These are phyloP conservation scores for Aplysia californica DNA, from an alignment of 1,140 invertebrate genomes.

Conservation along the genomic window DNA sequence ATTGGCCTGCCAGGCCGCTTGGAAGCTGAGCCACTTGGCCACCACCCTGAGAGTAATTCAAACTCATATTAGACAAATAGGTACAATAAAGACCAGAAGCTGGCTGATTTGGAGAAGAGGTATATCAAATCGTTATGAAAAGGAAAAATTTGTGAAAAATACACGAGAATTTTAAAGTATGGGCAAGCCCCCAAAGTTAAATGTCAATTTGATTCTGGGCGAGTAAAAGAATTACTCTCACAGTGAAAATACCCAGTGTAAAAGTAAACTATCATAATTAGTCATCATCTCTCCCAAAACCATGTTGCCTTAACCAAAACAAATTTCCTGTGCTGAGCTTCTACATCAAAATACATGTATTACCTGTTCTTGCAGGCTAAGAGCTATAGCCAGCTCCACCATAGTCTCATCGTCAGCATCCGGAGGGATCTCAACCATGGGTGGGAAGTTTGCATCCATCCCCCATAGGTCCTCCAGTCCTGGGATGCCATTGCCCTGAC, in stretches of 20 bases:
- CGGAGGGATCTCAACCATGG: conserved; percentile 86
- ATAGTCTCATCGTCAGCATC: conserved; percentile 96
- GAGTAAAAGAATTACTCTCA: no score
- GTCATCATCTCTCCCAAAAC: no score
- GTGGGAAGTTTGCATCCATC: conserved; percentile 74
- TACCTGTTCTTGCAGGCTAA: conserved; percentile 84
- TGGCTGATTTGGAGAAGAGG: background rate
- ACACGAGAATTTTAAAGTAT: no score
- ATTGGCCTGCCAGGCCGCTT: conserved; percentile 4
- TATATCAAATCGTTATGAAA: no score
- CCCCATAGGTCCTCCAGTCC: conserved; percentile 78
- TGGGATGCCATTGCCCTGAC: conserved; percentile 71
- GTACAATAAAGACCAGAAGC: background rate
- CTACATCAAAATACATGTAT: no score
- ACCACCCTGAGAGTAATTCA: conserved; percentile 16
- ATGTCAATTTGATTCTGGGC: no score
- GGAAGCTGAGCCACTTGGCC: conserved; percentile 9
- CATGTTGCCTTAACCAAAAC: no score
- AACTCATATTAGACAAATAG: background rate
- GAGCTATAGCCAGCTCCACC: conserved; percentile 94
- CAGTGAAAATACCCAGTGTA: no score
- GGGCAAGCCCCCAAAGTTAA: no score
- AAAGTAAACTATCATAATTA: no score
- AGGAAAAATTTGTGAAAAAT: no score
- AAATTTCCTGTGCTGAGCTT: no score